Percentiles rank a stretch among this genome's conserved stretches.
Evolutionary conservation across 2,113 vertebrate genomes (phyloP).

Genomic region (Carettochelys insculpta): DNA sequence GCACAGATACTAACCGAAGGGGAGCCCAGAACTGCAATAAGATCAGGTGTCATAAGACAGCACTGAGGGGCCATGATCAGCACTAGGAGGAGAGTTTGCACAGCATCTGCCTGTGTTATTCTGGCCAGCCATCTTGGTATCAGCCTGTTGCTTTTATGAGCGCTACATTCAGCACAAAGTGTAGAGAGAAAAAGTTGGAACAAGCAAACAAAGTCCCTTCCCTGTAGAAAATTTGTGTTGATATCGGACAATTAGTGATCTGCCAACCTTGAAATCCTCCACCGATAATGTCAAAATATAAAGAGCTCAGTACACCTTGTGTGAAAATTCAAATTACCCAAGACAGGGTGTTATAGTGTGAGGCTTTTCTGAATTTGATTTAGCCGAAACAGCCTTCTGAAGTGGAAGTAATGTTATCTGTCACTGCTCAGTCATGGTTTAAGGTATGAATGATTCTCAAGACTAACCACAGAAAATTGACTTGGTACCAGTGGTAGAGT

Average conservation of each 20-base stretch:
- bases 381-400: background rate
- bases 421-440: background rate
- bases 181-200: background rate
- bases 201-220: background rate
- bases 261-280: background rate
- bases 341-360: background rate
- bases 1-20: background rate
- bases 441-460: background rate
- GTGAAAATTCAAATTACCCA: background rate
- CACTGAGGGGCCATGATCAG: background rate
- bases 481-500: background rate
- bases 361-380: background rate
- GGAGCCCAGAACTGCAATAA: background rate
- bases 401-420: background rate
- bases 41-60: background rate
- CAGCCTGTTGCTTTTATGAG: background rate
- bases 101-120: background rate
- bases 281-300: background rate
- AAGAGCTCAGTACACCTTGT: background rate
- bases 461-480: background rate
- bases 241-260: background rate
- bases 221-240: background rate
- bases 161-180: accelerated
- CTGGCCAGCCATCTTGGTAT: accelerated
- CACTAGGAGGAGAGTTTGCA: background rate